Evolutionary conservation across 1,140 invertebrate genomes (phyloP).

Genomic region (Aplysia californica): DNA sequence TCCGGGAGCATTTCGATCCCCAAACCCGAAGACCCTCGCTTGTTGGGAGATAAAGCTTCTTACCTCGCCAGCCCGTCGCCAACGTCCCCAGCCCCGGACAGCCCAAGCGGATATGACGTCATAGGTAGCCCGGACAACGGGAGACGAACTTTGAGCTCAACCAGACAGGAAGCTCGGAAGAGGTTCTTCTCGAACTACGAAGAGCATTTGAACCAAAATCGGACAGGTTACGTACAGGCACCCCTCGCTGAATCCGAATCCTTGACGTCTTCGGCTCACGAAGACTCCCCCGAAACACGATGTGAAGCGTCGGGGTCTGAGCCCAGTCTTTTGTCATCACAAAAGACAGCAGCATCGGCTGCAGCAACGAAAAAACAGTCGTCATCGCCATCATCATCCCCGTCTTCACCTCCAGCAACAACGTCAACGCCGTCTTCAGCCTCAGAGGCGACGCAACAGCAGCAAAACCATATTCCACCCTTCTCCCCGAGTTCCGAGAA

Average conservation of each 20-base stretch:
- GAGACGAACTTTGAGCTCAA: background rate
- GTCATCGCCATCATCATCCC: background rate
- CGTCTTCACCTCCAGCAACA: background rate
- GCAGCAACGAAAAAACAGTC: background rate
- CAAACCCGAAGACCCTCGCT: too few species aligned
- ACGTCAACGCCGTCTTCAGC: background rate
- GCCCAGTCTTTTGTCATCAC: background rate
- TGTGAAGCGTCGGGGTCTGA: background rate
- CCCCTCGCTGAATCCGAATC: background rate
- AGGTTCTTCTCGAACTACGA: constrained; percentile 26
- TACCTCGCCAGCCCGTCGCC: too few species aligned
- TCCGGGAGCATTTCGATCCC: too few species aligned
- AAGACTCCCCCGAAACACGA: background rate
- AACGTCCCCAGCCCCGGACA: too few species aligned
- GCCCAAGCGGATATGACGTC: too few species aligned
- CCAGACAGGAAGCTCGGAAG: constrained; percentile 9
- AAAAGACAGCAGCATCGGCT: background rate
- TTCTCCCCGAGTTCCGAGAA: background rate
- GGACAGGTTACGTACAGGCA: too few species aligned
- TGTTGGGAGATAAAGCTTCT: too few species aligned
- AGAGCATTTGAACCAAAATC: constrained; percentile 10
- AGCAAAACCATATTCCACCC: too few species aligned
- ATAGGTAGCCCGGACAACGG: too few species aligned
- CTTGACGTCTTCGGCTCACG: background rate
- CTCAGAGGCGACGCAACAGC: background rate